Base-by-base conservation (phyloP, 1,140 invertebrate species). In the Papilio aristodemus region DNA sequence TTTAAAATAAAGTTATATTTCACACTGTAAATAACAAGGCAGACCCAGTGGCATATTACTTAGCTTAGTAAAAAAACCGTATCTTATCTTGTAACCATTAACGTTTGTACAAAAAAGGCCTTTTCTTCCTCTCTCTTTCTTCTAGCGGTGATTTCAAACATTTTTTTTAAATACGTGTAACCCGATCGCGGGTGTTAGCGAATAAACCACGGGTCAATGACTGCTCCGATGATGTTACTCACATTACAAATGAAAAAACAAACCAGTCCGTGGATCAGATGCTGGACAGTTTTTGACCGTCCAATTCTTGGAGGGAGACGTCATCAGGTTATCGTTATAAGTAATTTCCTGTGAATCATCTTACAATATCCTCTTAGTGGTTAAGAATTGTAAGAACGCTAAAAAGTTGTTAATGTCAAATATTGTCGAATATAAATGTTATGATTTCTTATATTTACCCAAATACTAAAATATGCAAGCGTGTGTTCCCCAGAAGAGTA, bases 231-330 rank as follows among this genome's bases (percentile, higher is more conserved):
- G 14, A 62, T 38, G 32, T 62, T 62, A 60, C 58, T 60, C 58
- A 62, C 17, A 62, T 62, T 62, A 62, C 59, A 62, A 62, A 62
- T 36, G 57, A 62, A 62, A 62, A 62, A 62, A 32, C 36, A 38
- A 62, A 62, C 59, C 59, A 62, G 59, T 39, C 14, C n/a, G 14
- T 10, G 14, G 36, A 62, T 38, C 59, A 62, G 27, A 58, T 38
- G 27, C 36, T 62, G 59, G 59, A 62, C 32, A 62, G 17, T 50
- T 50, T 38, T 62, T 62, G 59, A 62, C 32, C 27, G 32, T 37
- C 14, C 17, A 37, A 62, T 62, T 59, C 57, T 59, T 62, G 36
- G 10, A 62, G 9, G 10, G 14, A 38, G 59, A 62, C 59, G 59
- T 62, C 36, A 62, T 38, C 17, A 62, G 25, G 36, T 60, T 36